Percentiles rank a stretch among this genome's conserved stretches.
Evolutionary conservation across 2,888 invertebrate species (phyloP).

Genomic region (Epirrhoe alternata): DNA sequence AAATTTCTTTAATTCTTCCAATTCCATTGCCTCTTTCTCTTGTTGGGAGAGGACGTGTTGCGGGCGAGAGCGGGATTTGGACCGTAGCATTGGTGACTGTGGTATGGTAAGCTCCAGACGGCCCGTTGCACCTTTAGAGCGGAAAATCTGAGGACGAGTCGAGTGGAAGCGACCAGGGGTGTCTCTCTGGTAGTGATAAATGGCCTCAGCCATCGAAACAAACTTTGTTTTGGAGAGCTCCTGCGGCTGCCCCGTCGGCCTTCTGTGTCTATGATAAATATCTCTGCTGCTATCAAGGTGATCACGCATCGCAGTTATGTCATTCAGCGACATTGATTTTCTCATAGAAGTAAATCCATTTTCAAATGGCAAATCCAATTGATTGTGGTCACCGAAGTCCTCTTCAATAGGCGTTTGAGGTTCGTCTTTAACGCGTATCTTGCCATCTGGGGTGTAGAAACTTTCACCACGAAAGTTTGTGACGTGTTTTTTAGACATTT

Average conservation of each 20-base stretch:
- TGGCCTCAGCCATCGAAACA: constrained; percentile 86
- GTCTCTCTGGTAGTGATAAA: constrained; percentile 83
- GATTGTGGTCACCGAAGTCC: constrained; percentile 66
- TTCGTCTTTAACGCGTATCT: constrained; percentile 68
- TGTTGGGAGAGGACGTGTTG: constrained; percentile 82
- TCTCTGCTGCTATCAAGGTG: constrained; percentile 53
- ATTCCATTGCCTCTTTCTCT: constrained; percentile 86
- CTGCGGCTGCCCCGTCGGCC: constrained; percentile 53
- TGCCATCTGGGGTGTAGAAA: constrained; percentile 61
- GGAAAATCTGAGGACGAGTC: constrained; percentile 59
- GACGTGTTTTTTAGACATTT: constrained; percentile 70
- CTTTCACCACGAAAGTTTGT: constrained; percentile 73
- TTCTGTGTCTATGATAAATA: constrained; percentile 55
- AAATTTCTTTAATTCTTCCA: constrained; percentile 87
- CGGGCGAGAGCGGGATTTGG: constrained; percentile 84
- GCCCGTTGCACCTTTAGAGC: constrained; percentile 52
- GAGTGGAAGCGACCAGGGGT: constrained; percentile 86
- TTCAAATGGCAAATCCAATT: constrained; percentile 60
- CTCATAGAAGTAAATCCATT: constrained; percentile 60
- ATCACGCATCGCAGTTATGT: constrained; percentile 62
- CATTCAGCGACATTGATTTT: constrained; percentile 76
- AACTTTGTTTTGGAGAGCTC: constrained; percentile 75
- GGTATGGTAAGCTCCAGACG: constrained; percentile 73
- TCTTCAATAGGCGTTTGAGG: constrained; percentile 69
- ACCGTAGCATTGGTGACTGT: constrained; percentile 81